Conservation (phyloP, 2,888 invertebrate species). For the Toxonevra muliebris region DNA sequence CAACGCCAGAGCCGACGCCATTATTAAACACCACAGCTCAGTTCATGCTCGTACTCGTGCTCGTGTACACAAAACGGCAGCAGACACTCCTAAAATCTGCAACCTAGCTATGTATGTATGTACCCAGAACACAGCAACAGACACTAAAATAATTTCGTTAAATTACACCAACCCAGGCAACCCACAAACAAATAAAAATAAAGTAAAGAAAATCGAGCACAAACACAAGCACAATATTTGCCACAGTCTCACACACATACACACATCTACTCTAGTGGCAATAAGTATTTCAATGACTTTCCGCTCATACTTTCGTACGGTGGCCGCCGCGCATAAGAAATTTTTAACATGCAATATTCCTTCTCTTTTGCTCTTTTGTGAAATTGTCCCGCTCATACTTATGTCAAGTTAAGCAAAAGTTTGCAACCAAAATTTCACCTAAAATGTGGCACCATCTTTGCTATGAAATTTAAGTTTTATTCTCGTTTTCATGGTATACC, state of each 20-base stretch:
- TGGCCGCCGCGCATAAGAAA: too few species aligned
- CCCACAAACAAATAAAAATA: neutral
- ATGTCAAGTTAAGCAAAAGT: constrained; percentile 55
- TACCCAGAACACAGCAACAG: neutral
- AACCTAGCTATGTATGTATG: neutral
- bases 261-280: constrained; percentile 9
- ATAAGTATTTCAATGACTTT: neutral
- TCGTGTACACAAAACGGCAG: neutral
- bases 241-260: constrained; percentile 1
- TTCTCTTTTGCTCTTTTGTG: too few species aligned
- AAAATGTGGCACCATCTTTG: constrained; percentile 53
- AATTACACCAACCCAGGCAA: constrained; percentile 1
- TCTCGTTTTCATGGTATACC: too few species aligned
- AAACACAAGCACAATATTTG: neutral
- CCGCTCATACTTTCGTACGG: too few species aligned
- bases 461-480: neutral
- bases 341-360: too few species aligned
- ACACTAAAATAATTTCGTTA: constrained; percentile 1
- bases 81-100: neutral
- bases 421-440: constrained; percentile 57
- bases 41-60: neutral
- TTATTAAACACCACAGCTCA: neutral
- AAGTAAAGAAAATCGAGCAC: too few species aligned
- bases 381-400: constrained; percentile 25
- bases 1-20: constrained; percentile 22